These are phyloP conservation scores for Erythrolamprus reginae DNA, from an alignment of 2,113 vertebrate genomes.

Conservation along the genomic window DNA sequence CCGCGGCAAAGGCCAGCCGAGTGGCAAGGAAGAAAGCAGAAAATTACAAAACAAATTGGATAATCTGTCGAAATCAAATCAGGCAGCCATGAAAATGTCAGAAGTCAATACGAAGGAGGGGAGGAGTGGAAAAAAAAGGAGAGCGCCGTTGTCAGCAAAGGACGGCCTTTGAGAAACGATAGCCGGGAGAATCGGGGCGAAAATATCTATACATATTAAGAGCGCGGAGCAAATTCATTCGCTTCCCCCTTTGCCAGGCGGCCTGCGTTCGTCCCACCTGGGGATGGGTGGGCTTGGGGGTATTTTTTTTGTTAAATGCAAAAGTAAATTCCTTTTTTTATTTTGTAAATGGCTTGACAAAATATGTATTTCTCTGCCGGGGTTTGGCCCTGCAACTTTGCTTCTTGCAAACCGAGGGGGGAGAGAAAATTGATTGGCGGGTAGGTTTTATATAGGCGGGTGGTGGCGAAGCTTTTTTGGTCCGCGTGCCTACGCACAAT, in stretches of 20 bases:
- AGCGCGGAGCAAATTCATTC: not conserved
- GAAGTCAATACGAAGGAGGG: not conserved
- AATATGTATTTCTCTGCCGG: not conserved
- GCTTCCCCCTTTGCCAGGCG: not conserved
- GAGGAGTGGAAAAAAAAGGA: not conserved
- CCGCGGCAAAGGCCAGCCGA: not conserved
- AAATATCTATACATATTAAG: not conserved
- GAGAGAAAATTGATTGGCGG: not conserved
- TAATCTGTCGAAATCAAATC: not conserved
- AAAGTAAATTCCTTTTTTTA: not conserved
- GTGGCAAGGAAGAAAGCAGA: not conserved
- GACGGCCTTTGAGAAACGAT: not conserved
- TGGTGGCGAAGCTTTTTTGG: too few relatives aligned
- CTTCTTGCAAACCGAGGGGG: not conserved
- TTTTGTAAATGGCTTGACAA: not conserved
- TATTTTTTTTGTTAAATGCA: not conserved
- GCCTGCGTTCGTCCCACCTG: not conserved
- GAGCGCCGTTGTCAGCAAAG: not conserved
- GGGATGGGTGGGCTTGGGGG: too few relatives aligned
- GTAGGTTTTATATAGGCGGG: not conserved
- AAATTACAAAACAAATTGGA: constrained; percentile 12
- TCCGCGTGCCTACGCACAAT: too few relatives aligned
- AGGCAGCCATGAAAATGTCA: constrained; percentile 5
- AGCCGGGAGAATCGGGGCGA: not conserved
- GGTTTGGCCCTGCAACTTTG: not conserved